These are phyloP conservation scores for Porites australiensis DNA, from an alignment of 64 coral and sea anemone species.

Conservation along the genomic window DNA sequence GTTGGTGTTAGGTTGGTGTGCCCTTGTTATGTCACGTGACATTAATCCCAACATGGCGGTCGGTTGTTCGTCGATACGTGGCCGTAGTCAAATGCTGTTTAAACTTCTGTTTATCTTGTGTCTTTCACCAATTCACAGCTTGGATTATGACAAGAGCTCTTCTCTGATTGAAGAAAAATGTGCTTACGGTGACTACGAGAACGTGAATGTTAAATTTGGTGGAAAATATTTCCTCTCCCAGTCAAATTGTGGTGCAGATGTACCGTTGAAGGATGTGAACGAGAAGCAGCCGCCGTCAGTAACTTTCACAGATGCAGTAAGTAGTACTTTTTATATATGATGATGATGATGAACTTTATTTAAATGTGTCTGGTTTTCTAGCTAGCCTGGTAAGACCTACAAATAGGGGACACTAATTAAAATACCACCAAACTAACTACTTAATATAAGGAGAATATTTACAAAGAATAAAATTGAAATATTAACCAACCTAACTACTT, in stretches of 20 bases:
- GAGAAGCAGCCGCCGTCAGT: not conserved
- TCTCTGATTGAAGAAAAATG: not conserved
- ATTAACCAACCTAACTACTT: too few species aligned
- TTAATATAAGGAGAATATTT: too few species aligned
- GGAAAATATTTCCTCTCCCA: not conserved
- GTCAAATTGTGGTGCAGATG: not conserved
- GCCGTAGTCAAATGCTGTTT: not conserved
- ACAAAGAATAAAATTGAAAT: too few species aligned
- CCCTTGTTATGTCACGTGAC: not conserved
- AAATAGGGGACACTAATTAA: too few species aligned
- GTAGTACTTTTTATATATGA: not conserved
- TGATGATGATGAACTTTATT: too few species aligned
- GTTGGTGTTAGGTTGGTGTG: too few species aligned
- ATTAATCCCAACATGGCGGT: not conserved
- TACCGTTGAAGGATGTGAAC: not conserved
- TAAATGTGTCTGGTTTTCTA: too few species aligned
- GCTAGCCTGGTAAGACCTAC: too few species aligned
- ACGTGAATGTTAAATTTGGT: not conserved
- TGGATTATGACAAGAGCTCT: not conserved
- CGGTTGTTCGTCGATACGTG: not conserved
- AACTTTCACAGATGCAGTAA: slow-evolving; percentile 5
- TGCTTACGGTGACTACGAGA: not conserved
- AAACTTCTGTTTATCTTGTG: not conserved
- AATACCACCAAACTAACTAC: too few species aligned
- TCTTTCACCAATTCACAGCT: not conserved